Percentiles rank a stretch among this genome's conserved stretches.
phyloP scores from a whole-genome alignment of 2,797 vertebrate genomes.

The Champsocephalus esox region DNA sequence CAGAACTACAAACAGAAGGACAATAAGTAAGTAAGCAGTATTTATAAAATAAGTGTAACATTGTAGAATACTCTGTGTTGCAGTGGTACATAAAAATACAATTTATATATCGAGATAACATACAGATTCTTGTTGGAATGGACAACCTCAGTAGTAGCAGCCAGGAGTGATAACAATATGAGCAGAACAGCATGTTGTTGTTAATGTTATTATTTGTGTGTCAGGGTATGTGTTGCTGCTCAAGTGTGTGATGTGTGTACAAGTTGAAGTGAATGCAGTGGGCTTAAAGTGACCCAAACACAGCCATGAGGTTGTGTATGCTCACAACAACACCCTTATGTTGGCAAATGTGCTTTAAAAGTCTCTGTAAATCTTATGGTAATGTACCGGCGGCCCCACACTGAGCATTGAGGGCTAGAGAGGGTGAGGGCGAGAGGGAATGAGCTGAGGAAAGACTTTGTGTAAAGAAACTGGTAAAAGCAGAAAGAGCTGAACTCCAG shows the following conservation, averaged over 20 bases:
- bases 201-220: neutral
- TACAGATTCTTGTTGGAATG: too few species aligned
- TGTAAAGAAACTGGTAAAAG: slow-evolving; percentile 34
- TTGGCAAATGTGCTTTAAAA: slow-evolving; percentile 51
- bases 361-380: slow-evolving; percentile 56
- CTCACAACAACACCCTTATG: slow-evolving; percentile 58
- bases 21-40: too few species aligned
- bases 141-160: too few species aligned
- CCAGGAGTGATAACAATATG: too few species aligned
- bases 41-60: too few species aligned
- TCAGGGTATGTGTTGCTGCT: slow-evolving; percentile 1
- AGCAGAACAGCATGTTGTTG: too few species aligned
- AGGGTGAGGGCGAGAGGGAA: slow-evolving; percentile 5
- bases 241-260: slow-evolving; percentile 31
- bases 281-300: slow-evolving; percentile 48
- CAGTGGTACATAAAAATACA: too few species aligned
- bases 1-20: too few species aligned
- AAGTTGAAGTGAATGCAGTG: slow-evolving; percentile 30
- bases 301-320: slow-evolving; percentile 57
- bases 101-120: too few species aligned
- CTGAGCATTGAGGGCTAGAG: slow-evolving; percentile 26
- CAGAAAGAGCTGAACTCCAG: slow-evolving; percentile 14
- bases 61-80: too few species aligned
- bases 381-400: slow-evolving; percentile 44
- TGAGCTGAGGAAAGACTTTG: slow-evolving; percentile 15